phyloP scores from a whole-genome alignment of 1,140 invertebrate species.

The Alviniconcha marisindica region DNA sequence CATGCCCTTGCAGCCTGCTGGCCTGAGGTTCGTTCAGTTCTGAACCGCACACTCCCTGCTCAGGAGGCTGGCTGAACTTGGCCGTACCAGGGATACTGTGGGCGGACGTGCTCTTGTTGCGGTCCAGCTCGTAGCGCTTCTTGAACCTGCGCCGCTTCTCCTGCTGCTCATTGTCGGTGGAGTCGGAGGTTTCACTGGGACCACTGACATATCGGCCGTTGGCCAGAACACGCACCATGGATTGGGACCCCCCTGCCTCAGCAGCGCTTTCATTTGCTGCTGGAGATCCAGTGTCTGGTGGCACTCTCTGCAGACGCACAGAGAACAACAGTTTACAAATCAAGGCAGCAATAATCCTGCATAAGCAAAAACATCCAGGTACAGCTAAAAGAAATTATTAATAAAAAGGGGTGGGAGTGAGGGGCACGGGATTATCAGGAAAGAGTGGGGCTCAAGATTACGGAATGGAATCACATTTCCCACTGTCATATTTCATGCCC shows the following conservation, averaged over 20 bases:
- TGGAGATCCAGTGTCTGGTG: background rate
- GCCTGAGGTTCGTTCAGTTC: background rate
- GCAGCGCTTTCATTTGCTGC: background rate
- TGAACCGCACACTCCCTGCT: background rate
- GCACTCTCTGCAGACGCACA: background rate
- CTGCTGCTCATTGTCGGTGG: slow-evolving; percentile 65
- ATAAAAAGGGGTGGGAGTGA: too few relatives aligned
- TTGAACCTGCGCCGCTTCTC: slow-evolving; percentile 55
- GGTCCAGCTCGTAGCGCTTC: slow-evolving; percentile 56
- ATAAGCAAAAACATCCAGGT: too few relatives aligned
- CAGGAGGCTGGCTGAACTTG: background rate
- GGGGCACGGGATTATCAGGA: too few relatives aligned
- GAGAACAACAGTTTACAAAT: too few relatives aligned
- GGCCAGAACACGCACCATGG: slow-evolving; percentile 32
- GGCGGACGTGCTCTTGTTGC: slow-evolving; percentile 61
- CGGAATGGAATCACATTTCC: too few relatives aligned
- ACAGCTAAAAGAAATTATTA: too few relatives aligned
- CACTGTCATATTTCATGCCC: too few relatives aligned
- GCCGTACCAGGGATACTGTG: slow-evolving; percentile 43
- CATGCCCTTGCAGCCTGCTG: background rate
- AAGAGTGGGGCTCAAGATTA: too few relatives aligned
- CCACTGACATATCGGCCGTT: slow-evolving; percentile 25
- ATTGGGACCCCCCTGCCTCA: slow-evolving; percentile 16
- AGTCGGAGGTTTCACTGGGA: slow-evolving; percentile 65
- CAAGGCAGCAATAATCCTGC: too few relatives aligned